Conservation (phyloP, 1,140 invertebrate species). For the Brachionus calyciflorus region DNA sequence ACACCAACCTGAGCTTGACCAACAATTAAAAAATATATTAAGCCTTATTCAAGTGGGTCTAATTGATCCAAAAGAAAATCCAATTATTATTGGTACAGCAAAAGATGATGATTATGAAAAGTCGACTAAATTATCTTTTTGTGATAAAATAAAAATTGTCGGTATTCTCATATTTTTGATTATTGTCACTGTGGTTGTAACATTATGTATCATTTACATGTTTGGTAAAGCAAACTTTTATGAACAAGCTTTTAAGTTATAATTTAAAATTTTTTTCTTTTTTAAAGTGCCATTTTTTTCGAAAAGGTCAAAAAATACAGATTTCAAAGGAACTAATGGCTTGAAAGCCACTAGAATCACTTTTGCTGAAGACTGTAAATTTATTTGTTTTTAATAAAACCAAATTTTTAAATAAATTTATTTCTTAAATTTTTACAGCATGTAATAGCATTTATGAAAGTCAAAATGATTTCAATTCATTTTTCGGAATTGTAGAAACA, state of each 20-base stretch:
- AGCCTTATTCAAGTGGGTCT: conserved; percentile 29
- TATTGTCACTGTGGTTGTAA: conserved; percentile 20
- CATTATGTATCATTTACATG: conserved; percentile 34
- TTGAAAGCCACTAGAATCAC: no score
- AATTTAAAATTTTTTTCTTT: not conserved
- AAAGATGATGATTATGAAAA: conserved; percentile 12
- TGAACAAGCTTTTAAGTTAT: not conserved
- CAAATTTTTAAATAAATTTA: no score
- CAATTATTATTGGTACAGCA: not conserved
- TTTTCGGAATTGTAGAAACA: not conserved
- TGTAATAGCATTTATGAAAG: not conserved
- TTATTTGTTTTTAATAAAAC: no score
- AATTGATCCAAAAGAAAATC: conserved; percentile 33
- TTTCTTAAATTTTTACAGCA: no score
- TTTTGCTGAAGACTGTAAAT: no score
- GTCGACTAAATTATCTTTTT: not conserved
- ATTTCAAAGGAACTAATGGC: not conserved
- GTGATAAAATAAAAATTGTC: conserved; percentile 24
- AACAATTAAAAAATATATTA: conserved; percentile 30
- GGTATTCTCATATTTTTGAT: conserved; percentile 33
- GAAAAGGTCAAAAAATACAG: not conserved
- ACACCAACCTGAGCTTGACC: conserved; percentile 17
- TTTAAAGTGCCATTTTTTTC: conserved; percentile 23
- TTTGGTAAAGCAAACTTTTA: not conserved
- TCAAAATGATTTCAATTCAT: not conserved